Conservation (phyloP, 2,797 vertebrate genomes). For the Decapterus maruadsi region DNA sequence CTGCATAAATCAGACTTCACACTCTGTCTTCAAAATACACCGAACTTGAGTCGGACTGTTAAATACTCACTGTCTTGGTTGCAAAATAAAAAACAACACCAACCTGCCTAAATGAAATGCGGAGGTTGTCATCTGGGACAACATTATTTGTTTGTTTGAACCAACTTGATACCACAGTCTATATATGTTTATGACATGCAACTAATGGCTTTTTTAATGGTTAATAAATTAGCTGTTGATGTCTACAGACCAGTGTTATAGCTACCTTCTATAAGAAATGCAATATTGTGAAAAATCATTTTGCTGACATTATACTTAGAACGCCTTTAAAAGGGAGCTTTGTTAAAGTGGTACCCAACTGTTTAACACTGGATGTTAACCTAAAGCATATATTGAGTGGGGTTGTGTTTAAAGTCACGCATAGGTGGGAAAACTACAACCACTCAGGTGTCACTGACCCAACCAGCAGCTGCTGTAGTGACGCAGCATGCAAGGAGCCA, state of each 20-base stretch:
- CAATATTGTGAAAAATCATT: too few relatives aligned
- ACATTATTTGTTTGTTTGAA: conserved; percentile 9
- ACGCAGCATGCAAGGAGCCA: not conserved
- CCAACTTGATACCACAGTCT: not conserved
- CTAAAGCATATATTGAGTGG: not conserved
- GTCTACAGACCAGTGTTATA: not conserved
- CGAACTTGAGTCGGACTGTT: not conserved
- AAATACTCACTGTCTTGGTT: not conserved
- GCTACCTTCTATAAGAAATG: not conserved
- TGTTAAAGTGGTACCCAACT: too few relatives aligned
- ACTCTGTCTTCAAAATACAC: not conserved
- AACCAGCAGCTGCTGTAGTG: not conserved
- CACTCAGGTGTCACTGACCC: not conserved
- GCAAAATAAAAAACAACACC: too few relatives aligned
- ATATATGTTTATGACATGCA: not conserved
- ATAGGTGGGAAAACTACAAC: not conserved
- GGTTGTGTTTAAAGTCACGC: not conserved
- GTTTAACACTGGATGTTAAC: not conserved
- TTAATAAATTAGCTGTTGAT: not conserved
- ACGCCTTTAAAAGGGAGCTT: too few relatives aligned
- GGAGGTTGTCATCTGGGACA: too few relatives aligned
- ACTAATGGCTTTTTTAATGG: not conserved
- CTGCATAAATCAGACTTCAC: not conserved
- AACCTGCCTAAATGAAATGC: too few relatives aligned
- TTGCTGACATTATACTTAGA: too few relatives aligned